A percentile compares a stretch with the other conserved stretches of the same genome.
phyloP scores from a whole-genome alignment of 2,888 invertebrate species.

The Belgica antarctica region DNA sequence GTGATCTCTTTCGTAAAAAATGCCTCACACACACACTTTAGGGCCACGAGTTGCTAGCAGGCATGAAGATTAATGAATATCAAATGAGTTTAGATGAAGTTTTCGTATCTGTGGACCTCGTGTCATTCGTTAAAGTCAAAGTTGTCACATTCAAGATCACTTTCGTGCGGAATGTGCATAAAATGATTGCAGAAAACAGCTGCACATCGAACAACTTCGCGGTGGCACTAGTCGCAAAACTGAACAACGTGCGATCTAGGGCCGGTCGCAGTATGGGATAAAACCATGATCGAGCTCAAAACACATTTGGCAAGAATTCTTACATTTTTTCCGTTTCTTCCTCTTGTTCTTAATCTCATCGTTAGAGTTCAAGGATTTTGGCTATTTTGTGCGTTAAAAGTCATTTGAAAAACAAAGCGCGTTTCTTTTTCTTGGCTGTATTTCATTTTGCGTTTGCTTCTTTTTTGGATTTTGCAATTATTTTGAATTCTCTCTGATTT shows the following conservation, averaged over 20 bases:
- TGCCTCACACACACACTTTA: conserved; percentile 26
- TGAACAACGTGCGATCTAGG: not conserved
- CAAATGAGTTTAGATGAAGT: conserved; percentile 35
- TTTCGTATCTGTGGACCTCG: not conserved
- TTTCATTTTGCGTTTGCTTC: not conserved
- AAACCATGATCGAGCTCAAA: not conserved
- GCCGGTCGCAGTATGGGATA: not conserved
- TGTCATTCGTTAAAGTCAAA: conserved; percentile 9
- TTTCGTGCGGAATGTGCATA: not conserved
- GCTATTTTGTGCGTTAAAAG: conserved; percentile 44
- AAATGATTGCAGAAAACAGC: not conserved
- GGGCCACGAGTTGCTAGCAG: not conserved
- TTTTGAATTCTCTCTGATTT: not conserved
- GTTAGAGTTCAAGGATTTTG: conserved; percentile 43
- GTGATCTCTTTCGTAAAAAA: not conserved
- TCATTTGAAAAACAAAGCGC: conserved; percentile 44
- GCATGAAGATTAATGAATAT: conserved; percentile 43
- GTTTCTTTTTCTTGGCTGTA: conserved; percentile 20
- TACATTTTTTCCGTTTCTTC: conserved; percentile 33
- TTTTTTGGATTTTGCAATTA: not conserved
- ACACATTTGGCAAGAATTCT: conserved; percentile 38
- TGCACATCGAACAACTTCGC: not conserved
- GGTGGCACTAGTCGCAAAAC: not conserved
- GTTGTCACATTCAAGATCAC: not conserved
- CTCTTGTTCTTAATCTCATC: conserved; percentile 35